phyloP scores from a whole-genome alignment of 2,113 vertebrate genomes.

The Salvelinus namaycush region DNA sequence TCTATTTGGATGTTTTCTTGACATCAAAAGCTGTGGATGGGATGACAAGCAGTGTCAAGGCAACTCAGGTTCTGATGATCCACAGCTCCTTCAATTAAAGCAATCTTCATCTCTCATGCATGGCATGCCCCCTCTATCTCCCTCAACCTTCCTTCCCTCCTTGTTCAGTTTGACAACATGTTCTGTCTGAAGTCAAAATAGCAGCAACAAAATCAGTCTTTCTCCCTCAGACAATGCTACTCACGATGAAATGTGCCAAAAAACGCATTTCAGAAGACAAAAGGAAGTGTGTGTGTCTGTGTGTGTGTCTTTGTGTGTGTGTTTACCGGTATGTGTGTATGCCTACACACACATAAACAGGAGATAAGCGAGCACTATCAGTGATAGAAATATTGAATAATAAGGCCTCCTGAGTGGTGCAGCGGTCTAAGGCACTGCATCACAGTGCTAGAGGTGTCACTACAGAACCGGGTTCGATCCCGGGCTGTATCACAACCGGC shows the following conservation, averaged over 20 bases:
- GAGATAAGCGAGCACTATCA: too few species aligned
- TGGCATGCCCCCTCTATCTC: neutral
- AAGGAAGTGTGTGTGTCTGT: too few species aligned
- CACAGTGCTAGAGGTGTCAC: too few species aligned
- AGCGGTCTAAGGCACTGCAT: too few species aligned
- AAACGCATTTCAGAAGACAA: too few species aligned
- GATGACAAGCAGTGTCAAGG: conserved; percentile 4
- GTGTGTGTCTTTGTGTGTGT: too few species aligned
- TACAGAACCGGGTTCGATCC: too few species aligned
- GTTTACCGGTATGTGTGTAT: neutral
- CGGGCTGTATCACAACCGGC: too few species aligned
- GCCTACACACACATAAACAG: too few species aligned
- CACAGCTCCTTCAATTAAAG: conserved; percentile 46
- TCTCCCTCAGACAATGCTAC: conserved; percentile 12
- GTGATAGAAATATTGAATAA: too few species aligned
- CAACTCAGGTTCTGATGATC: conserved; percentile 19
- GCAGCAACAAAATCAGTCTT: conserved; percentile 21
- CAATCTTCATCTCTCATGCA: conserved; percentile 7
- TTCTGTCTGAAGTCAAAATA: conserved; percentile 23
- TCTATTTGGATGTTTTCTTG: conserved; percentile 35
- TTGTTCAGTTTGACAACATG: too few species aligned
- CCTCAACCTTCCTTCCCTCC: neutral
- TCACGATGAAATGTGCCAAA: neutral
- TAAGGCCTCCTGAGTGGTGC: too few species aligned
- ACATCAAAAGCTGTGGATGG: conserved; percentile 25